These are phyloP conservation scores for Microctenopoma stevenorrisi DNA, from an alignment of 2,797 vertebrate species.

Conservation along the genomic window DNA sequence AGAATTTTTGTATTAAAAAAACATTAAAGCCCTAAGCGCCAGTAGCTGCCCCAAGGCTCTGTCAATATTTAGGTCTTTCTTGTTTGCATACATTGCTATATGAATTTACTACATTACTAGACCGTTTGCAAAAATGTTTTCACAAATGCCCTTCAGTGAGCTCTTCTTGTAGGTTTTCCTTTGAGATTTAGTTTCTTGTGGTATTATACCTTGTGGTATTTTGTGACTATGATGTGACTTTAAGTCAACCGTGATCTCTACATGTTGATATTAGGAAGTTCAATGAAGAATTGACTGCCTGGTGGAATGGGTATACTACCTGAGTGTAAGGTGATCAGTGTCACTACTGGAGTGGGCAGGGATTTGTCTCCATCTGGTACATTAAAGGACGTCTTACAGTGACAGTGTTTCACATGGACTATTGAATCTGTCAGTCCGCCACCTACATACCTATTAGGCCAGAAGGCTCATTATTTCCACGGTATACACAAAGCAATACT, in stretches of 20 bases:
- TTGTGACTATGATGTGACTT: neutral
- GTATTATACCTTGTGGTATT: neutral
- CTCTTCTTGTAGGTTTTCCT: no score
- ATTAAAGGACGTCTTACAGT: slow-evolving; percentile 31
- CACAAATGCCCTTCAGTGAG: no score
- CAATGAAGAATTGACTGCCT: slow-evolving; percentile 6
- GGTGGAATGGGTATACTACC: slow-evolving; percentile 17
- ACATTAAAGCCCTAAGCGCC: no score
- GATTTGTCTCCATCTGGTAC: slow-evolving; percentile 31
- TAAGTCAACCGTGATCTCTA: neutral
- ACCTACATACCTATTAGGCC: slow-evolving; percentile 31
- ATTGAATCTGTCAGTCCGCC: slow-evolving; percentile 21
- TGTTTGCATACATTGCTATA: no score
- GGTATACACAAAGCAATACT: slow-evolving; percentile 16
- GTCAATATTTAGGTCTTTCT: no score
- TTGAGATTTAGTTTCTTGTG: no score
- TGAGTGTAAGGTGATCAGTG: slow-evolving; percentile 13
- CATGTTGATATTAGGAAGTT: neutral
- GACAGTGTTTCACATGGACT: slow-evolving; percentile 25
- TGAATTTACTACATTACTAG: no score
- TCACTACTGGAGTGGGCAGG: slow-evolving; percentile 10
- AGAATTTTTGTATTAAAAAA: no score
- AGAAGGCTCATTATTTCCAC: slow-evolving; percentile 28
- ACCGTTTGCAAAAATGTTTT: no score
- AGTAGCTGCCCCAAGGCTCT: no score